These are phyloP conservation scores for Hyposoter didymator DNA, from an alignment of 2,888 invertebrate genomes.

Conservation along the genomic window DNA sequence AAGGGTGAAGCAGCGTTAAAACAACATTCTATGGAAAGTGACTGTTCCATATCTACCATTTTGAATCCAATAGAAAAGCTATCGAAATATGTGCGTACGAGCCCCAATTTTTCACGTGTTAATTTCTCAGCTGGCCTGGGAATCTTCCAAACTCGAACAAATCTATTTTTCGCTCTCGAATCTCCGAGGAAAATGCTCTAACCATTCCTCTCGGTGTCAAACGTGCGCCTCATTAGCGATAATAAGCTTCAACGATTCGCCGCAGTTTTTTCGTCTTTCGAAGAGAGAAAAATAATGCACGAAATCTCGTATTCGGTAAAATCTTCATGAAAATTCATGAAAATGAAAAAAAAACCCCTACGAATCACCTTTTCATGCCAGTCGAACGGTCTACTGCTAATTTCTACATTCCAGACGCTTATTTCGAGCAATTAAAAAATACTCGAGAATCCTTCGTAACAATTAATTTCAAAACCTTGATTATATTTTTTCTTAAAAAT, in stretches of 20 bases:
- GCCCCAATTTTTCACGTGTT: neutral
- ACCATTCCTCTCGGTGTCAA: neutral
- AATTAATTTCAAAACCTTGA: neutral
- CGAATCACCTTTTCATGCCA: neutral
- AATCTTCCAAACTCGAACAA: too few species aligned
- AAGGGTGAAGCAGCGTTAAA: slow-evolving; percentile 60
- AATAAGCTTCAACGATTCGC: neutral
- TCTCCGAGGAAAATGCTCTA: neutral
- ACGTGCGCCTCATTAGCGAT: neutral
- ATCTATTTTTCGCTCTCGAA: neutral
- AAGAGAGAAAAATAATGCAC: neutral
- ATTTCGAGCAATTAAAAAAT: neutral
- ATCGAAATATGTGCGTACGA: neutral
- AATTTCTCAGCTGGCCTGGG: neutral
- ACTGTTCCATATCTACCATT: neutral
- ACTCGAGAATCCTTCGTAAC: neutral
- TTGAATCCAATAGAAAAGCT: neutral
- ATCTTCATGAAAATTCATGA: neutral
- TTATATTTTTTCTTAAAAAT: neutral
- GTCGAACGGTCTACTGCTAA: neutral
- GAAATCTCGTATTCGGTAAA: neutral
- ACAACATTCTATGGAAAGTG: slow-evolving; percentile 54
- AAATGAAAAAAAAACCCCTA: neutral
- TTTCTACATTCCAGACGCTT: neutral
- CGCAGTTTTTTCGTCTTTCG: neutral